A percentile compares a stretch with the other conserved stretches of the same genome.
Conservation (phyloP, 2,888 invertebrate species). For the Pollenia angustigena region DNA sequence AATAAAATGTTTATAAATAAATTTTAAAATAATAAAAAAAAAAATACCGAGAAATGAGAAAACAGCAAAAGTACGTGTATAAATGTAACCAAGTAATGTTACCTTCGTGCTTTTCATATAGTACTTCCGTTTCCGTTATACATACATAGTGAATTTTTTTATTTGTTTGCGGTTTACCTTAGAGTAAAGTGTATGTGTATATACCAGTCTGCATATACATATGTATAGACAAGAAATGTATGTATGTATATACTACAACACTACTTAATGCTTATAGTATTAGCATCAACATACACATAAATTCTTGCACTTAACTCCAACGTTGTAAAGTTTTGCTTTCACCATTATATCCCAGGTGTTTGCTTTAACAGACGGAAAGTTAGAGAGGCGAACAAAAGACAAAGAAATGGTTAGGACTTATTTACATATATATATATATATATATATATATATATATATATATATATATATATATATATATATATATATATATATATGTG, state of each 20-base stretch:
- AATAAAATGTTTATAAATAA: neutral
- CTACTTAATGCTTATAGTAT: conserved; percentile 15
- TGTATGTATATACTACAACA: neutral
- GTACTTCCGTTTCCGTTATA: conserved; percentile 63
- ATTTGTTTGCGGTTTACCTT: conserved; percentile 65
- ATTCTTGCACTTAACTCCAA: conserved; percentile 55
- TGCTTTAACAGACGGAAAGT: neutral
- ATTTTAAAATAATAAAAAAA: neutral
- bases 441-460: conserved; percentile 21
- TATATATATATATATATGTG: no score
- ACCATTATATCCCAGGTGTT: conserved; percentile 65
- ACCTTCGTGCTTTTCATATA: conserved; percentile 51
- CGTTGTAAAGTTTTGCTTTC: conserved; percentile 39
- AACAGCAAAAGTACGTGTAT: neutral
- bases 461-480: no score
- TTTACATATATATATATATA: conserved; percentile 35
- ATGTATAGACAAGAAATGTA: neutral
- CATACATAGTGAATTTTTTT: conserved; percentile 29
- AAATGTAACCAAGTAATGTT: conserved; percentile 30
- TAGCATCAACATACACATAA: conserved; percentile 55
- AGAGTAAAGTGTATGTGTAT: conserved; percentile 14
- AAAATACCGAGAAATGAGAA: neutral
- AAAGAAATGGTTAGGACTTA: conserved; percentile 16
- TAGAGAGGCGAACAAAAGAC: conserved; percentile 3
- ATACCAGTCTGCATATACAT: neutral